Base-by-base conservation (phyloP, 2,797 vertebrate genomes). In the Petrocephalus sullivani region DNA sequence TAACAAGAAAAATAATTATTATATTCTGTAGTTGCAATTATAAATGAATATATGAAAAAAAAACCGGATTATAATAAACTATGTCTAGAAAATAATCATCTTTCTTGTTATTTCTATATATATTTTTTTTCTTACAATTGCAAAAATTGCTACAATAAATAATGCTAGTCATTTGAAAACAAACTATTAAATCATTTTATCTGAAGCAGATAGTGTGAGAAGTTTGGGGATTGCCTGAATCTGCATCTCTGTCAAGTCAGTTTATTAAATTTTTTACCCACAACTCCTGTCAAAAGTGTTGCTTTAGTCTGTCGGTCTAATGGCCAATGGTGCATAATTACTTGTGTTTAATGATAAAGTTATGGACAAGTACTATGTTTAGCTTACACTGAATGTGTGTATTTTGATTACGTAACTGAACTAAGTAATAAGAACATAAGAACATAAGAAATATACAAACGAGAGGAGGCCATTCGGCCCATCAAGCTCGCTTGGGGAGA, bases 1-100 rank as follows among this genome's bases (percentile, higher is more conserved):
- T 61, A 87, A 64, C 85, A 23, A 12, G 37, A 46, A 21, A 87
- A 87, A 87, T 58, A 87, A 67, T 64, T 41, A 57, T 85, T 58
- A 41, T 37, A 57, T 54, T 58, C 84, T 33, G 41, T 87, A 57
- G 41, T 49, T 46, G 41, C 9, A 28, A 51, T 60, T 86, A 16
- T 61, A 61, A 87, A 41, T 58, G 37, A 64, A 86, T 60, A n/a
- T 64, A 46, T 86, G 37, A 85, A 85, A 23, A 10, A 83, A 54
- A 54, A 49, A 19, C 28, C n/a, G 28, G 49, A 2, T 21, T 54
- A 5, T 54, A 23, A 84, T 23, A 54, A 84, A 49, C 10, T 54
- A n/a, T 8, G n/a, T 81, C 16, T 81, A 81, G 75, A 81, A 81
- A 46, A 81, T 81, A 81, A 46, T 81, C 51, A 84, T 21, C 81